Base-by-base conservation (phyloP, 2,888 invertebrate genomes). In the Xestia c-nigrum region DNA sequence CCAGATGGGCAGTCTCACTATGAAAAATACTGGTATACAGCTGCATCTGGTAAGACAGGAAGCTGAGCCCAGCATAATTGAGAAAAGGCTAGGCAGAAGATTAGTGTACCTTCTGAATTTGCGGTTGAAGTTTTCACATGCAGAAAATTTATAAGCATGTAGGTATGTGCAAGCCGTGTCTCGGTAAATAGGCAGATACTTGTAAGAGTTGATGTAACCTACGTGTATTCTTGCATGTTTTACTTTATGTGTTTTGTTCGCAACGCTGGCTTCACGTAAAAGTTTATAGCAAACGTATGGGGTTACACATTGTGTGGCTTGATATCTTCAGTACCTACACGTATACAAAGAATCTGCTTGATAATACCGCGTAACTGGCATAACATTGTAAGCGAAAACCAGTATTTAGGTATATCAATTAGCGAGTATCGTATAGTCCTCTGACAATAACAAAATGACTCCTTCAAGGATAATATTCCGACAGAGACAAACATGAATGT, bases 261-360 rank as follows among this genome's bases (percentile, higher is more conserved):
- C 69, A 69, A 75, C 66, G 64, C 70, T 50, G n/a, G 55, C 21
- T 71, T 76, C 63, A 71, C 74, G 67, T 86, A 71, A 83, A 80
- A 72, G 19, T 74, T 80, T 86, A 83, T 74, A 63, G 65, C 59
- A 67, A 70, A 78, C 69, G 57, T 80, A 74, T 70, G 57, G n/a
- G 21, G 24, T 64, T 73, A 59, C 47, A 43, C 68, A 69, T 47
- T 74, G 59, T 59, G 55, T 59, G 59, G 7, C 14, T 24, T 40
- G 38, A 57, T 59, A 57, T 61, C 24, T 50, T 31, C 40, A 40
- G 31, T 77, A 43, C 6, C 0, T n/a, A 46, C 57, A 55, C 5
- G 0, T 55, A 5, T 38, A 47, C 31, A 19, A 12, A 43, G 71
- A 79, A 65, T 38, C 71, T 71, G 0, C 46, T 43, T 65, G 19